Evolutionary conservation across 2,888 invertebrate genomes (phyloP), one percentile per base, ranked within the genome.

Genomic region (Tridacna crocea): DNA sequence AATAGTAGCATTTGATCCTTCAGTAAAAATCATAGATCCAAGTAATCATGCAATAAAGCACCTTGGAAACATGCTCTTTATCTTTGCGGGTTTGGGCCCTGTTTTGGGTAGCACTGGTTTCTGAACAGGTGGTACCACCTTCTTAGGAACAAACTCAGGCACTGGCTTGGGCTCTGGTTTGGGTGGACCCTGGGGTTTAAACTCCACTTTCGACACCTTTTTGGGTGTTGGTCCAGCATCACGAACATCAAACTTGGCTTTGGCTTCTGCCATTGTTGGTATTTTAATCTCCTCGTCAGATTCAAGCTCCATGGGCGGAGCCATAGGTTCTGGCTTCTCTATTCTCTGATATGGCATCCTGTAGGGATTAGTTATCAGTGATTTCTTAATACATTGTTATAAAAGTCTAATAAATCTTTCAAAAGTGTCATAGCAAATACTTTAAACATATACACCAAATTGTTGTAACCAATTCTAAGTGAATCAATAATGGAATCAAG

Each of bases 241-340:
- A 19, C 85, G 84, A 46, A 63, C 65, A 51, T 88, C 88, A 84
- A 92, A 92, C 73, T 82, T 82, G 68, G 83, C 87, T 72, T 88
- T 88, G 47, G 92, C 91, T 75, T 92, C 90, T 51, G 90, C 76
- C 51, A 92, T 88, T 51, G 88, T 84, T 46, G 89, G 90, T 48
- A 88, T 78, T 61, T 89, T 87, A 55, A 86, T 83, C 66, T 88
- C 89, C 48, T 91, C 90, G 68, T 91, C 90, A 4, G 70, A 75
- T 61, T 89, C 88, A 26, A 88, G 83, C 51, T 89, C 83, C 80
- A 83, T 84, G 22, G 83, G 83, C 46, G 77, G 80, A 19, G 80
- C 80, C 80, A 85, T 75, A 17, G 82, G 84, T 26, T 82, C 81
- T 46, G 82, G 82, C 51, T 55, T 79, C 63, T 82, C 85, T 17